Percentiles rank a stretch among this genome's conserved stretches.
Conservation (phyloP, 1,140 invertebrate genomes). For the Charaxes varanes region DNA sequence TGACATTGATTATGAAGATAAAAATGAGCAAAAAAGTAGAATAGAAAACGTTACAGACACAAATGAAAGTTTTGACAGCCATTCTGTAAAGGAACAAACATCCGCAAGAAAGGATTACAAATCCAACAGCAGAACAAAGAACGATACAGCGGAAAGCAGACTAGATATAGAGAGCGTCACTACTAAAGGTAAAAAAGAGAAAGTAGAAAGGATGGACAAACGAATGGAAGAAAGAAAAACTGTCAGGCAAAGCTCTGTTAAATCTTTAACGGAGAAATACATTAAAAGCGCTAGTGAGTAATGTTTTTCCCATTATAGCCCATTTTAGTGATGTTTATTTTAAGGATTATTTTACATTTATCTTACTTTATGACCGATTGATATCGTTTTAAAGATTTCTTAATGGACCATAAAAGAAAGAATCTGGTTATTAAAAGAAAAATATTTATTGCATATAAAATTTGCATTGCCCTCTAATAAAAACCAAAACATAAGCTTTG, state of each 20-base stretch:
- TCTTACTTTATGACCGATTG: no score
- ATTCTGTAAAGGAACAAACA: slow-evolving; percentile 3
- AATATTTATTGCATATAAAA: no score
- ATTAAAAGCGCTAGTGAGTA: slow-evolving; percentile 79
- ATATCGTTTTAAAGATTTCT: no score
- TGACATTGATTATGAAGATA: slow-evolving; percentile 3
- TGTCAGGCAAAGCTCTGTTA: slow-evolving; percentile 79
- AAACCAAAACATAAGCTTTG: no score
- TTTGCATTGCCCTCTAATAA: no score
- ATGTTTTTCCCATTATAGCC: no score
- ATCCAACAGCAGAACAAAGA: slow-evolving; percentile 10
- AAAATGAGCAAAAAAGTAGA: neutral
- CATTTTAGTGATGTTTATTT: no score
- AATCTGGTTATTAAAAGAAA: no score
- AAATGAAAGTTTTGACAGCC: slow-evolving; percentile 1
- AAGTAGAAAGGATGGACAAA: slow-evolving; percentile 56
- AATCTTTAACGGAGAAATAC: slow-evolving; percentile 83
- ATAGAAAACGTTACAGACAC: neutral
- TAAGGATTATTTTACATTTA: no score
- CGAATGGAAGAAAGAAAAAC: slow-evolving; percentile 55
- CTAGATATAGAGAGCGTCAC: slow-evolving; percentile 12
- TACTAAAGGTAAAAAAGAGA: slow-evolving; percentile 7
- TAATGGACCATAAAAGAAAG: no score
- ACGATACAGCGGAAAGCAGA: slow-evolving; percentile 11
- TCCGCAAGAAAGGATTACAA: slow-evolving; percentile 5